Base-by-base conservation (phyloP, 2,113 vertebrate species). In the Clarias batrachus region DNA sequence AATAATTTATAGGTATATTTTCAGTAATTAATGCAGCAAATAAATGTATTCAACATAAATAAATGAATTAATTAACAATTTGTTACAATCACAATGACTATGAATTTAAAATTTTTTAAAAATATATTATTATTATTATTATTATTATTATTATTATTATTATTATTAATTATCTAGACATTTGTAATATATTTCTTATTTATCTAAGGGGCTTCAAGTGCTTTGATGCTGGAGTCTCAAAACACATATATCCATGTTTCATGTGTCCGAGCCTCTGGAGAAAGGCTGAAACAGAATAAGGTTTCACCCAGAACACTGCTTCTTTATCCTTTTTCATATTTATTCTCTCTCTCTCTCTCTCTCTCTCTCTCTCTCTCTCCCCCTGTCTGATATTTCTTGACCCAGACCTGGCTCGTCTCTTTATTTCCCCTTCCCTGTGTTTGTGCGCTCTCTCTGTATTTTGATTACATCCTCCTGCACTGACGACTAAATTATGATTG, bases 401-500 rank as follows among this genome's bases (percentile, higher is more conserved):
- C 89, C 87, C 54, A 77, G 62, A 48, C 78, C 62, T 33, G 56
- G 86, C 81, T 88, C 63, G 86, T 92, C 93, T 95, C 92, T 92
- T 92, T 92, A 90, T 79, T 81, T 71, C 54, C 63, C 62, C 33
- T 76, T 68, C 62, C 80, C 54, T 60, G 70, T 90, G 85, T 89
- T 84, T 87, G 90, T 88, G 86, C 86, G 86, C 94, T 95, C 95
- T 93, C 94, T 93, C 93, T 94, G 94, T 91, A 93, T 91, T 93
- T 94, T 95, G 95, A 95, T 95, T 94, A 91, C 88, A 90, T 88
- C 89, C 91, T 94, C 92, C 96, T 94, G 92, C 91, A 87, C 92
- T 96, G 96, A 97, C 96, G 95, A 96, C 96, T 96, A 96, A 97
- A 97, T 97, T 96, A 96, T 95, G 95, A 96, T 96, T 95, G 95